These are phyloP conservation scores for Cataglyphis livida DNA, from an alignment of 2,888 invertebrate genomes.

Conservation along the genomic window DNA sequence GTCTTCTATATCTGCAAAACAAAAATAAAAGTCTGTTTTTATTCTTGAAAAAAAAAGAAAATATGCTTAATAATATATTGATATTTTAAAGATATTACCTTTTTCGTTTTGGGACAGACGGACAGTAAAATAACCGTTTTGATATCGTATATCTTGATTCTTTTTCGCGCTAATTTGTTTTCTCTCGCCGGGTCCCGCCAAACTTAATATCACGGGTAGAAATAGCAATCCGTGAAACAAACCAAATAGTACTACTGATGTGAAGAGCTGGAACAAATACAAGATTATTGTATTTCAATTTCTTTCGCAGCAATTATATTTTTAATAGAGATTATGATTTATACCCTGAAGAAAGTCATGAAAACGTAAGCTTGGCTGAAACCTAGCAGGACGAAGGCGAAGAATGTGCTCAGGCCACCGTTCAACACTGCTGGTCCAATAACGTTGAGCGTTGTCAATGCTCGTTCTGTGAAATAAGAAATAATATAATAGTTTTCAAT, in stretches of 20 bases:
- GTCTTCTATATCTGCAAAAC: constrained; percentile 57
- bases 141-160: constrained; percentile 55
- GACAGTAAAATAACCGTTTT: constrained; percentile 72
- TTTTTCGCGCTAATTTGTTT: constrained; percentile 40
- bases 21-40: background rate
- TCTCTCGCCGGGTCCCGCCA: constrained; percentile 84
- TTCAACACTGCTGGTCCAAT: constrained; percentile 87
- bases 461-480: constrained; percentile 77
- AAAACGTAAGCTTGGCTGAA: constrained; percentile 86
- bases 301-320: background rate
- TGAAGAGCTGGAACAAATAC: constrained; percentile 84
- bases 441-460: constrained; percentile 83
- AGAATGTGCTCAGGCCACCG: constrained; percentile 87
- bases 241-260: constrained; percentile 86
- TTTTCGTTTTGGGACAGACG: constrained; percentile 62
- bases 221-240: constrained; percentile 86
- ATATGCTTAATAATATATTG: background rate
- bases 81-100: constrained; percentile 57
- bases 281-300: background rate
- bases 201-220: constrained; percentile 86
- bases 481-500: background rate
- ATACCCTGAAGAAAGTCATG: constrained; percentile 87
- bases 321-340: background rate
- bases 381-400: constrained; percentile 86
- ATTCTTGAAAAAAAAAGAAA: background rate